phyloP scores from a whole-genome alignment of 2,888 invertebrate genomes.

The Coelogynopora nodosa region DNA sequence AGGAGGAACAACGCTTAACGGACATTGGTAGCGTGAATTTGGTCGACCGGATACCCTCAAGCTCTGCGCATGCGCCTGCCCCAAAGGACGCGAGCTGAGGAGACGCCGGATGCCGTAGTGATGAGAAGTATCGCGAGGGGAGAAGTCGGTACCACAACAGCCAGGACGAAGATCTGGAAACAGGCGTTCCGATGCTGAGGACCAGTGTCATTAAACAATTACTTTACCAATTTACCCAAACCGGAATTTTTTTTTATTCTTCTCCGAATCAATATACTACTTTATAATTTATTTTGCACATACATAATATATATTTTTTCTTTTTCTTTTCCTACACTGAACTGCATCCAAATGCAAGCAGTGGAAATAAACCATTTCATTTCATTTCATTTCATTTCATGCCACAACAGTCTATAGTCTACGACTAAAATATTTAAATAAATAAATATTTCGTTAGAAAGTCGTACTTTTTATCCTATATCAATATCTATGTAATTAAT shows the following conservation, averaged over 20 bases:
- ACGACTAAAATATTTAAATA: too few relatives aligned
- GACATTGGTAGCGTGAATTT: neutral
- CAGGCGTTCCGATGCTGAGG: slow-evolving; percentile 21
- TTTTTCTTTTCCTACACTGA: slow-evolving; percentile 3
- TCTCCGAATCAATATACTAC: neutral
- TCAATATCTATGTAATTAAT: too few relatives aligned
- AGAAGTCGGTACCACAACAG: slow-evolving; percentile 31
- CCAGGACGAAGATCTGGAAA: neutral
- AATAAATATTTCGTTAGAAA: too few relatives aligned
- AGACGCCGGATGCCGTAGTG: slow-evolving; percentile 11
- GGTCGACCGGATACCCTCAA: slow-evolving; percentile 16
- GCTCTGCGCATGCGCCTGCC: slow-evolving; percentile 23
- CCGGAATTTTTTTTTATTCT: neutral
- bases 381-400: too few relatives aligned
- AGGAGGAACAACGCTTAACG: slow-evolving; percentile 19
- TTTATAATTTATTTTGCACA: neutral
- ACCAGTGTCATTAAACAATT: slow-evolving; percentile 25
- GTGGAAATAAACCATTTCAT: slow-evolving; percentile 27
- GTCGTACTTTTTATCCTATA: too few relatives aligned
- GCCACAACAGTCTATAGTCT: too few relatives aligned
- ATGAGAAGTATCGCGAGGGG: slow-evolving; percentile 21
- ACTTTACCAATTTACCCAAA: slow-evolving; percentile 15
- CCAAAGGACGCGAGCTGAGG: neutral
- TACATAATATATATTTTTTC: neutral
- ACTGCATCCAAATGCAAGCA: slow-evolving; percentile 29